Evolutionary conservation across 2,113 vertebrate species (phyloP), one percentile per base, ranked within the genome.

Genomic region (Chaetops frenatus): DNA sequence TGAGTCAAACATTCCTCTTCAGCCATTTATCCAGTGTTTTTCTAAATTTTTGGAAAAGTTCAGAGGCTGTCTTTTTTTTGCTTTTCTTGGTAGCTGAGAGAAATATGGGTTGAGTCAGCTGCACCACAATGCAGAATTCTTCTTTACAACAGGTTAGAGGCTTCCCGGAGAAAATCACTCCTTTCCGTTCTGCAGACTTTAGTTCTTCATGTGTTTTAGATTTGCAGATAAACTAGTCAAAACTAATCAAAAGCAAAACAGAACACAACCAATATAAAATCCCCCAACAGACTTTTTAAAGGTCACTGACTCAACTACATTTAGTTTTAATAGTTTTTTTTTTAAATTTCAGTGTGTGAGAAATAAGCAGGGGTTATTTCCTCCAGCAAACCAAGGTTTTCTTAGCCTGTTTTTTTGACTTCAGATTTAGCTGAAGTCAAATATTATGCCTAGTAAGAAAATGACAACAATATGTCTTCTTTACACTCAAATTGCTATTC

Each of bases 251-350:
- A 88, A 73, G 21, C 29, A 90, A 86, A 77, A 51, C 9, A 88
- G 56, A 90, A 23, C 48, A 81, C 33, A 85, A 67, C 15, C 54
- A 62, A 17, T 85, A 48, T 36, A 79, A 93, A 76, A 85, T 48
- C 81, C 33, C n/a, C 1, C 56, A 81, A 47, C 28, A 14, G 60
- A 24, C 44, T 92, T 87, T 78, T 74, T 71, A 79, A 88, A 82
- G 56, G 82, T 90, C 45, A 48, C 86, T 40, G 64, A 45, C 40
- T 70, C 61, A 79, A 51, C 60, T 85, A 29, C 74, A 73, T 70
- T 81, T 95, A 84, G 31, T 64, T 94, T 70, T 74, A 80, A 65
- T 69, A 27, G 27, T 42, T 88, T 94, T 92, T 94, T 92, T 88
- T 9, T n/a, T n/a, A n/a, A 61, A 72, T 92, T 87, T 62, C 57